Evolutionary conservation across 1,140 invertebrate genomes (phyloP).

Genomic region (Drosophila seguyi): DNA sequence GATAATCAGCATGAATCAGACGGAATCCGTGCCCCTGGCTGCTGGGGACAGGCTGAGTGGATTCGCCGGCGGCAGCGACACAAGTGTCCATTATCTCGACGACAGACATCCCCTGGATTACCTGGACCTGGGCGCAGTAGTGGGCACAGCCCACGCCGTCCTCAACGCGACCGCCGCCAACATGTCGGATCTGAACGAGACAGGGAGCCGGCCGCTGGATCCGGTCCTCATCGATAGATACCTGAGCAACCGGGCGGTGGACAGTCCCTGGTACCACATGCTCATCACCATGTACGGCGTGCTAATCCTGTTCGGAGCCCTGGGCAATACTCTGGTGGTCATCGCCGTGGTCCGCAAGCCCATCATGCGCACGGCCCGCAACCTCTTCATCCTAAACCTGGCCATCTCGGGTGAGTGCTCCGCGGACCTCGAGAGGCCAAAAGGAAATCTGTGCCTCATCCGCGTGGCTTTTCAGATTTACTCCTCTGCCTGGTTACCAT

Average conservation of each 20-base stretch:
- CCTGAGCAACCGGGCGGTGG: slow-evolving; percentile 88
- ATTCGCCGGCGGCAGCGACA: slow-evolving; percentile 34
- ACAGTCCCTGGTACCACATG: slow-evolving; percentile 88
- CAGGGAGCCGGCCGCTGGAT: slow-evolving; percentile 46
- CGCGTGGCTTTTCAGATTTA: slow-evolving; percentile 87
- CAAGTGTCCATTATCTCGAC: slow-evolving; percentile 37
- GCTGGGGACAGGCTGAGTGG: slow-evolving; percentile 20
- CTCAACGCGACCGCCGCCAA: slow-evolving; percentile 19
- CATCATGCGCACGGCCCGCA: slow-evolving; percentile 93
- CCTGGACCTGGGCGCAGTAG: slow-evolving; percentile 33
- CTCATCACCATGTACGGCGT: slow-evolving; percentile 90
- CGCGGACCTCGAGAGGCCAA: background rate
- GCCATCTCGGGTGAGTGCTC: slow-evolving; percentile 88
- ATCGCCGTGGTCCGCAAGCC: slow-evolving; percentile 91
- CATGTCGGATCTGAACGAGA: slow-evolving; percentile 39
- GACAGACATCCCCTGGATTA: slow-evolving; percentile 55
- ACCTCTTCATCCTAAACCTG: slow-evolving; percentile 96
- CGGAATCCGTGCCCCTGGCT: slow-evolving; percentile 34
- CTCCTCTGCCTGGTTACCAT: slow-evolving; percentile 94
- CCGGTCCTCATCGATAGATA: slow-evolving; percentile 87
- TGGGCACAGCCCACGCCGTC: slow-evolving; percentile 5
- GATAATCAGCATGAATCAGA: slow-evolving; percentile 72
- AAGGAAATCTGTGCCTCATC: slow-evolving; percentile 10
- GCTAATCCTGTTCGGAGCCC: slow-evolving; percentile 91
- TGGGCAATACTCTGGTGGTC: slow-evolving; percentile 93